Conservation (phyloP, 2,888 invertebrate genomes). For the Idaea biselata region DNA sequence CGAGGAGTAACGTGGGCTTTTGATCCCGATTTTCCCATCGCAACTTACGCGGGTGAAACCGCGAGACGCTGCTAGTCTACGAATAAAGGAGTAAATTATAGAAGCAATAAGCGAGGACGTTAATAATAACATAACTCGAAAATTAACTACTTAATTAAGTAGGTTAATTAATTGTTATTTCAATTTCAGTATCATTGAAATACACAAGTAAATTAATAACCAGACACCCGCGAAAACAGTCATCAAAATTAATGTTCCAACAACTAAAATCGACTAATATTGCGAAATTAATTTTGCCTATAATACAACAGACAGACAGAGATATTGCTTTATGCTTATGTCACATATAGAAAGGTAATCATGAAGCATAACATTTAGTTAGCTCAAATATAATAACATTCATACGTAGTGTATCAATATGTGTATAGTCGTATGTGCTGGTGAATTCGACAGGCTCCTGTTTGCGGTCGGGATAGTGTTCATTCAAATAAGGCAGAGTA, state of each 20-base stretch:
- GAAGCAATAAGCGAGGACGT: too few species aligned
- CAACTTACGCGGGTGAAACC: neutral
- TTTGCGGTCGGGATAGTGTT: slow-evolving; percentile 49
- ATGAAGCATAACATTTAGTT: neutral
- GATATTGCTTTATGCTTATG: neutral
- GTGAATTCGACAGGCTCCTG: slow-evolving; percentile 41
- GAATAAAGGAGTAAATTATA: too few species aligned
- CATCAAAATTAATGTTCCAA: neutral
- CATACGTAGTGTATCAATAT: slow-evolving; percentile 3
- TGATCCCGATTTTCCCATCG: too few species aligned
- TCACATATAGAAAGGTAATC: neutral
- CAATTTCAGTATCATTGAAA: neutral
- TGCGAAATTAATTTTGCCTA: neutral
- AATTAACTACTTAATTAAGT: neutral
- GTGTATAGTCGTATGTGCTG: slow-evolving; percentile 17
- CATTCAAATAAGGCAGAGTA: slow-evolving; percentile 52
- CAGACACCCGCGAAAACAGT: neutral
- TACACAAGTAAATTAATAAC: neutral
- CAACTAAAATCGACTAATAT: neutral
- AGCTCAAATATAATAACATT: neutral
- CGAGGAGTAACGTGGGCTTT: neutral
- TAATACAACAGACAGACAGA: neutral
- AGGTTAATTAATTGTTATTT: neutral
- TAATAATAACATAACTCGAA: neutral
- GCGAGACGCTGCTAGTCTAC: too few species aligned